Evolutionary conservation across 2,797 vertebrate genomes (phyloP).

Genomic region (Borostomias antarcticus): DNA sequence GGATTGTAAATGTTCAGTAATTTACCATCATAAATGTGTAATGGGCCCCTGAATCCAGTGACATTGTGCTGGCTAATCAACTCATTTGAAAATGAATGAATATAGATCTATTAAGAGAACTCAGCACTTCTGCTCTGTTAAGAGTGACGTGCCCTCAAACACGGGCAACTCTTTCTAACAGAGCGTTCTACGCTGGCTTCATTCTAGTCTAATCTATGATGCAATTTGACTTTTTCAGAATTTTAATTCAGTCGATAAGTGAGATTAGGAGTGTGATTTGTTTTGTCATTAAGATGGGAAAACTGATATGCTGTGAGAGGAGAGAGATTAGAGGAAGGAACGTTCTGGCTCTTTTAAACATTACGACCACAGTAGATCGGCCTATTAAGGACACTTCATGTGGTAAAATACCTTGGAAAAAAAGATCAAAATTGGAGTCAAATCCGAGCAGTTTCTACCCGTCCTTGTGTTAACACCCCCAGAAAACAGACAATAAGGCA

Average conservation of each 20-base stretch:
- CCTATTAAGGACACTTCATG: slow-evolving; percentile 71
- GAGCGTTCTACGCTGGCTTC: slow-evolving; percentile 36
- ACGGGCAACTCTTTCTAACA: slow-evolving; percentile 55
- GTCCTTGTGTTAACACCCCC: slow-evolving; percentile 40
- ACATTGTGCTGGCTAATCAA: slow-evolving; percentile 87
- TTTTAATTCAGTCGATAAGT: slow-evolving; percentile 51
- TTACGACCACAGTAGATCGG: slow-evolving; percentile 47
- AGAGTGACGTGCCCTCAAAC: slow-evolving; percentile 76
- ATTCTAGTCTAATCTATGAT: slow-evolving; percentile 43
- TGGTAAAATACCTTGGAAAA: slow-evolving; percentile 8
- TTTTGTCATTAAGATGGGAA: slow-evolving; percentile 67
- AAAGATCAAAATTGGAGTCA: not conserved
- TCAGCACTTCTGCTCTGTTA: slow-evolving; percentile 75
- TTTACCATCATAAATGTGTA: slow-evolving; percentile 89
- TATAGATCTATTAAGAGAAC: slow-evolving; percentile 84
- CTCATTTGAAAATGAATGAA: slow-evolving; percentile 87
- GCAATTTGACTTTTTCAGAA: slow-evolving; percentile 42
- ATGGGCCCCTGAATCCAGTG: slow-evolving; percentile 84
- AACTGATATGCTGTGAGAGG: slow-evolving; percentile 44
- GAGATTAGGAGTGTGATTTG: slow-evolving; percentile 68
- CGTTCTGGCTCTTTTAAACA: slow-evolving; percentile 55
- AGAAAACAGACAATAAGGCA: slow-evolving; percentile 40
- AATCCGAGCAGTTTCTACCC: slow-evolving; percentile 14
- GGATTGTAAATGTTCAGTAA: slow-evolving; percentile 88
- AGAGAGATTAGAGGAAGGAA: slow-evolving; percentile 35